These are phyloP conservation scores for Hesperophylax magnus DNA, from an alignment of 1,140 invertebrate species.

Conservation along the genomic window DNA sequence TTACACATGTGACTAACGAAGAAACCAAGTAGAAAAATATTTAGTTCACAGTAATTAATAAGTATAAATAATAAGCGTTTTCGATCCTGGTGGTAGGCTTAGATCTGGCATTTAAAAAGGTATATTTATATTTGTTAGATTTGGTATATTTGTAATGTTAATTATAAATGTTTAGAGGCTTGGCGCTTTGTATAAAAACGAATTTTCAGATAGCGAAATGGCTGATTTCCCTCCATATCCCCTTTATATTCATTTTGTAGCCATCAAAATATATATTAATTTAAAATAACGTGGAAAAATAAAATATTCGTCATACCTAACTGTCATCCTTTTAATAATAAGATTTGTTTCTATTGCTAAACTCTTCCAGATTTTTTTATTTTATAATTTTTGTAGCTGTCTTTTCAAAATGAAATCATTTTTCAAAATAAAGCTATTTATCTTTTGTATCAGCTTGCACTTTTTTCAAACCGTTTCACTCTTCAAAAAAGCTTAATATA, in stretches of 20 bases:
- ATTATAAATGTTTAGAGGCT: conserved; percentile 31
- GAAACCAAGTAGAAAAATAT: background rate
- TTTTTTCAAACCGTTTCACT: no score
- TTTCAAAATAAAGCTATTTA: no score
- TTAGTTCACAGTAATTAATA: conserved; percentile 10
- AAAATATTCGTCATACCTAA: no score
- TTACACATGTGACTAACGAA: conserved; percentile 1
- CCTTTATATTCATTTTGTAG: background rate
- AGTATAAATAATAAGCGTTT: background rate
- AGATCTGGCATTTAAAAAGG: conserved; percentile 2
- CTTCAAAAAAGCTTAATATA: no score
- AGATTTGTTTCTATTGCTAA: no score
- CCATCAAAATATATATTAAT: background rate
- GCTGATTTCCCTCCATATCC: conserved; percentile 7
- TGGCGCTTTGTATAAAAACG: conserved; percentile 5
- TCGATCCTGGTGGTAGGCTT: conserved; percentile 15
- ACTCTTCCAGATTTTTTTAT: no score
- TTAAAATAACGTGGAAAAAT: background rate
- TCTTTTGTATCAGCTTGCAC: no score
- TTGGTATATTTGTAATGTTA: conserved; percentile 17
- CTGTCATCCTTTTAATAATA: no score
- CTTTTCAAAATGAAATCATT: no score
- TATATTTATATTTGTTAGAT: conserved; percentile 28
- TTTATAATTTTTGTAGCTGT: no score
- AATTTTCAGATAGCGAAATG: conserved; percentile 26